Percentiles rank a stretch among this genome's conserved stretches.
Conservation (phyloP, 2,888 invertebrate genomes). For the Crematogaster levior region DNA sequence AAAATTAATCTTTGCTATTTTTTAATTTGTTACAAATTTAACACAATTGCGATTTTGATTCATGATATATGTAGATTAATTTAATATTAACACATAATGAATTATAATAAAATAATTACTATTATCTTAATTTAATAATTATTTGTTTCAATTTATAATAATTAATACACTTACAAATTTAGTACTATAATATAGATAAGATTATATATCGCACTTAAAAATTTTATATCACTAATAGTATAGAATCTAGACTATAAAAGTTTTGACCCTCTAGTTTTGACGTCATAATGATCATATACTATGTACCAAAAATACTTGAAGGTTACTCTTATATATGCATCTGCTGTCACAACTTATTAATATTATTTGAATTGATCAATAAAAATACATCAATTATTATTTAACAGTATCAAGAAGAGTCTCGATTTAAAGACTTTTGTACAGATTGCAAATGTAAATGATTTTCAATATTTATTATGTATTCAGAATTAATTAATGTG, state of each 20-base stretch:
- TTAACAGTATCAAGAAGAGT: not conserved
- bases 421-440: not conserved
- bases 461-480: not conserved
- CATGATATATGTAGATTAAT: not conserved
- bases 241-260: not conserved
- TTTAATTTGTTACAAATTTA: not conserved
- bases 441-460: not conserved
- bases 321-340: not conserved
- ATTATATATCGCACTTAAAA: not conserved
- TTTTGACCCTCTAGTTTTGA: not conserved
- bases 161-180: not conserved
- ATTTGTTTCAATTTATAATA: not conserved
- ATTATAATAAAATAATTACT: not conserved
- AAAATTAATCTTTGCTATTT: not conserved
- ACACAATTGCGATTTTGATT: not conserved
- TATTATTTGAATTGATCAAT: not conserved
- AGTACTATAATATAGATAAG: not conserved
- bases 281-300: not conserved
- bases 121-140: not conserved
- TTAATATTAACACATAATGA: not conserved
- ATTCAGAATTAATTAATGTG: slow-evolving; percentile 1
- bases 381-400: not conserved
- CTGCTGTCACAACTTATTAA: slow-evolving; percentile 5
- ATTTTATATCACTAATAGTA: not conserved
- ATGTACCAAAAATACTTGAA: slow-evolving; percentile 12